Base-by-base conservation (phyloP, 2,113 vertebrate species). In the Syngnathus typhle region DNA sequence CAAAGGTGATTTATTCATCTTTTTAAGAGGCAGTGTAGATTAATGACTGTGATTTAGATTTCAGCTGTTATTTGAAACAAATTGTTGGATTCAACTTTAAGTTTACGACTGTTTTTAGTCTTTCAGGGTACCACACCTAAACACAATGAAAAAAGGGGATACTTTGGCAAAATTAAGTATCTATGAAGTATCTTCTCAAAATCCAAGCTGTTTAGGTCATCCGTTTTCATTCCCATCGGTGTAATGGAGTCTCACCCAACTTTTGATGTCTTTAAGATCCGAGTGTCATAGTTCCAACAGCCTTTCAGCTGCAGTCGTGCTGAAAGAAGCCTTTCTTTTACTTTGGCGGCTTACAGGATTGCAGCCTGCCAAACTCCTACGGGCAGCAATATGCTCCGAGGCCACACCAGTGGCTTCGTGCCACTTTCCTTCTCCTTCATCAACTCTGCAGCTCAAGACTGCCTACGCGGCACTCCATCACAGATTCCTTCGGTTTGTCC, bases 321-420 rank as follows among this genome's bases (percentile, higher is more conserved):
- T 88, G 79, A 89, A 88, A 84, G 80, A 76, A 72, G 46, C 66
- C 72, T 82, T 86, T 88, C 75, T 81, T 83, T 73, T 71, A 61
- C 78, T 78, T 70, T 64, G 66, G 76, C 72, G 85, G 87, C 78
- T 78, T 73, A 68, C 58, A 12, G 73, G 80, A 79, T 80, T 62
- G 65, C 68, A 65, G 66, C 66, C 66, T 70, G 77, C 72, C 77
- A 73, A 75, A 64, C 74, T 84, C 82, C 78, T 79, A 63, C 72
- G 82, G 78, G 71, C 68, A 60, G 76, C 70, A 69, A 46, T 61
- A 73, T 60, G 70, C 64, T 72, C 75, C 7, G 72, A 77, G 67
- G 77, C 71, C 65, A 54, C 78, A 83, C 84, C 77, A 81, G 85
- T 69, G 68, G 74, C 76, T 51, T 61, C 64, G 69, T 87, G 84